These are phyloP conservation scores for Rotaria macrura DNA, from an alignment of 2,888 invertebrate genomes.

Conservation along the genomic window DNA sequence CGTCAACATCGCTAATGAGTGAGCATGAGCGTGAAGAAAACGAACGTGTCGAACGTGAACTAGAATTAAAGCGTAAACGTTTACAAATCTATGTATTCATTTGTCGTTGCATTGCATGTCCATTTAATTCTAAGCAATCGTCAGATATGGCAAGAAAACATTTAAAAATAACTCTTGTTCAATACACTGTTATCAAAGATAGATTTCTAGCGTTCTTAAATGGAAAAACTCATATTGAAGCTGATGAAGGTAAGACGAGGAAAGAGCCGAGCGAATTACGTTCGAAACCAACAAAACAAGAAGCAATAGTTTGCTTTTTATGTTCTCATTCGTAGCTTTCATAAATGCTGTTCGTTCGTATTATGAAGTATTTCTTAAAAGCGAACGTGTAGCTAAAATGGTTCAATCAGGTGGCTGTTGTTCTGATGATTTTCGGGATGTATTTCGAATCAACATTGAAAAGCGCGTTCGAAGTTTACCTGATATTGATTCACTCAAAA, in stretches of 20 bases:
- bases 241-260: slow-evolving; percentile 40
- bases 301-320: too few relatives aligned
- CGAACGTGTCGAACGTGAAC: not conserved
- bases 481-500: slow-evolving; percentile 92
- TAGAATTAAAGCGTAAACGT: slow-evolving; percentile 63
- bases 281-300: too few relatives aligned
- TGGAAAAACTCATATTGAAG: slow-evolving; percentile 67
- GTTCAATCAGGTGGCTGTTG: slow-evolving; percentile 95
- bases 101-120: slow-evolving; percentile 90
- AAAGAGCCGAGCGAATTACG: too few relatives aligned
- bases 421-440: slow-evolving; percentile 94
- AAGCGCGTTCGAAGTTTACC: slow-evolving; percentile 90
- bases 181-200: slow-evolving; percentile 80
- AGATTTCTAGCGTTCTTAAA: slow-evolving; percentile 88
- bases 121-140: slow-evolving; percentile 96
- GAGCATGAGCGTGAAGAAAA: slow-evolving; percentile 19
- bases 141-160: slow-evolving; percentile 92
- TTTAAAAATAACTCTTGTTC: slow-evolving; percentile 87
- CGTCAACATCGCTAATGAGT: not conserved
- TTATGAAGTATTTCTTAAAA: slow-evolving; percentile 75
- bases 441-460: slow-evolving; percentile 92
- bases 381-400: slow-evolving; percentile 87
- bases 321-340: too few relatives aligned
- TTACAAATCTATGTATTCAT: slow-evolving; percentile 96
- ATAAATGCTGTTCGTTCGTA: slow-evolving; percentile 90